Conservation (phyloP, 2,888 invertebrate species). For the Caenorhabditis plicata region DNA sequence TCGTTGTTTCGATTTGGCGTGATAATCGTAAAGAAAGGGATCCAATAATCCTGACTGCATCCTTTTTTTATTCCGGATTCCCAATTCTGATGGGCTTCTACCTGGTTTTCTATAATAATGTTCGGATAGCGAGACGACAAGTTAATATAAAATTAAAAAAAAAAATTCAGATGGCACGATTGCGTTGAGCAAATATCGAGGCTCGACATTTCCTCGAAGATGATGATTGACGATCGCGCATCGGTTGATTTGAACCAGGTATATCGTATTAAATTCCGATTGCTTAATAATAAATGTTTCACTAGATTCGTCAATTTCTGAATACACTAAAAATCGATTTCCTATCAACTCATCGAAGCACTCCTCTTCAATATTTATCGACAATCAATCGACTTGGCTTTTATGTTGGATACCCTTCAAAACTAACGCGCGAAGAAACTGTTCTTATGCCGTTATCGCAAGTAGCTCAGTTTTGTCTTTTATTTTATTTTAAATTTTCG, state of each 20-base stretch:
- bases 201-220: conserved; percentile 25
- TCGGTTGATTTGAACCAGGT: no score
- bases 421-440: conserved; percentile 35
- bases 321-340: conserved; percentile 38
- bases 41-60: no score
- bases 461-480: conserved; percentile 1
- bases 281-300: conserved; percentile 7
- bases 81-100: no score
- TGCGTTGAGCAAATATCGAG: conserved; percentile 37
- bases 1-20: no score
- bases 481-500: no score
- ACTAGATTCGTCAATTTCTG: conserved; percentile 19
- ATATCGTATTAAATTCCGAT: no score
- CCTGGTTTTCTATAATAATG: no score
- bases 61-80: no score
- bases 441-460: conserved; percentile 40
- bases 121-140: no score
- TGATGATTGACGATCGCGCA: conserved; percentile 20
- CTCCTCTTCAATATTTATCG: conserved; percentile 30
- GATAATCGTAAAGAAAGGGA: no score
- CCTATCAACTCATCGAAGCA: conserved; percentile 33
- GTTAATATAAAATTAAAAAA: not conserved
- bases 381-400: conserved; percentile 34
- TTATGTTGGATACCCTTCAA: conserved; percentile 34
- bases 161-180: conserved; percentile 36